These are phyloP conservation scores for Dolichomitus sp. DNA, from an alignment of 2,888 invertebrate genomes.

Conservation along the genomic window DNA sequence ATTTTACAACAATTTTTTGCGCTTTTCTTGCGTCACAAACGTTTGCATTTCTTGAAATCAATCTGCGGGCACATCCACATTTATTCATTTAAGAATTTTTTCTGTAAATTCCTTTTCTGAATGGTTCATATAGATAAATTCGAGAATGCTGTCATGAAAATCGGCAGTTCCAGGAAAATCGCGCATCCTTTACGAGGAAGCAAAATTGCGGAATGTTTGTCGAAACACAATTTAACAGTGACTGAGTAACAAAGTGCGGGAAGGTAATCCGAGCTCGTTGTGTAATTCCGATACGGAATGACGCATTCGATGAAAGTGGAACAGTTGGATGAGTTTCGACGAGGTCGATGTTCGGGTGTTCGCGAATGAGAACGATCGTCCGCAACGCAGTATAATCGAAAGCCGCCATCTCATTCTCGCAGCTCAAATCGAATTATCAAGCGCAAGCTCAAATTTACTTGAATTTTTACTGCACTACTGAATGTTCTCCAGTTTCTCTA, in stretches of 20 bases:
- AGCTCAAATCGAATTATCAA: constrained; percentile 68
- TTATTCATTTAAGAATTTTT: too few species aligned
- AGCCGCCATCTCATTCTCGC: constrained; percentile 30
- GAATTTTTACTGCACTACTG: constrained; percentile 23
- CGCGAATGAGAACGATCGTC: neutral
- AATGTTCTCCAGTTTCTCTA: constrained; percentile 21
- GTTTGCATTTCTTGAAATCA: too few species aligned
- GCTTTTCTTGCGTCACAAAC: too few species aligned
- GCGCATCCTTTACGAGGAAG: neutral
- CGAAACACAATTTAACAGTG: constrained; percentile 3
- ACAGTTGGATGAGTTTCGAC: constrained; percentile 32
- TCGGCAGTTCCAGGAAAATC: neutral
- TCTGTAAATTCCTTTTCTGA: too few species aligned
- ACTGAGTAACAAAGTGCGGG: constrained; percentile 19
- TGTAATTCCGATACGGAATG: constrained; percentile 14
- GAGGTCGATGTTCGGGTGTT: neutral
- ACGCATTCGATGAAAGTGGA: constrained; percentile 21
- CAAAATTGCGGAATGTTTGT: neutral
- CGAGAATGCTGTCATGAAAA: neutral
- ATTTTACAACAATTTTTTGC: too few species aligned
- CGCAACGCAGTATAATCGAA: constrained; percentile 30
- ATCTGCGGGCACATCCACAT: too few species aligned
- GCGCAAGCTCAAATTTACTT: constrained; percentile 43
- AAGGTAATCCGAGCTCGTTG: constrained; percentile 27
- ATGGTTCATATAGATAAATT: too few species aligned